A percentile compares a stretch with the other conserved stretches of the same genome.
These are phyloP conservation scores for Morone chrysops DNA, from an alignment of 2,113 vertebrate species.

Conservation along the genomic window DNA sequence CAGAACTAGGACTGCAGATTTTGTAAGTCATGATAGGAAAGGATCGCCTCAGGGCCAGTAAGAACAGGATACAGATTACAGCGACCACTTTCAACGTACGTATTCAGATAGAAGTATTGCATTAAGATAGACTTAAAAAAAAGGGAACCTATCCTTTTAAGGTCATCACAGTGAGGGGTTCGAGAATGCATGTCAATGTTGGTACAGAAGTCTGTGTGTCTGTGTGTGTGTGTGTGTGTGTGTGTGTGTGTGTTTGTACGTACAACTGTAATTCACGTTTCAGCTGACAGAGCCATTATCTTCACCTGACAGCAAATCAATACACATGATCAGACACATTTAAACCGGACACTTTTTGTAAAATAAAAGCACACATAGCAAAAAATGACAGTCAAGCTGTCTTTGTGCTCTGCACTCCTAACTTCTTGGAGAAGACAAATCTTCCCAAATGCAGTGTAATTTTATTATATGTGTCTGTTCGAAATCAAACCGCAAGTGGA, in stretches of 20 bases:
- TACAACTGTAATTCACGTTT: slow-evolving; percentile 19
- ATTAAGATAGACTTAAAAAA: neutral
- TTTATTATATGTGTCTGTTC: slow-evolving; percentile 73
- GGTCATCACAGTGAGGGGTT: neutral
- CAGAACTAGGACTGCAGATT: neutral
- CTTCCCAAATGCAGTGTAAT: slow-evolving; percentile 61
- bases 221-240: no score
- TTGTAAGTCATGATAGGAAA: no score
- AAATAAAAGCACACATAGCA: slow-evolving; percentile 16
- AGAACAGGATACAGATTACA: no score
- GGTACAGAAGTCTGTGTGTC: neutral
- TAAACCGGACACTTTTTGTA: slow-evolving; percentile 34
- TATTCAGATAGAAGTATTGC: no score
- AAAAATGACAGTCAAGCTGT: slow-evolving; percentile 38
- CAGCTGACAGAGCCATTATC: slow-evolving; percentile 32
- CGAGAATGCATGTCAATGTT: neutral
- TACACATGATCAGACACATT: slow-evolving; percentile 56
- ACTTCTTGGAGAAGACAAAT: slow-evolving; percentile 55
- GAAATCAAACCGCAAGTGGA: slow-evolving; percentile 77
- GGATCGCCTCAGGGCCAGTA: no score
- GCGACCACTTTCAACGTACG: no score
- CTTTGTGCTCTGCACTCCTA: slow-evolving; percentile 38
- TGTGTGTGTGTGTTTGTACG: neutral
- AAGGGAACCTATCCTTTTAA: neutral
- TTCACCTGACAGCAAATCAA: slow-evolving; percentile 30